These are phyloP conservation scores for Drosophila sp. DNA, from an alignment of 1,140 invertebrate species.

Conservation along the genomic window DNA sequence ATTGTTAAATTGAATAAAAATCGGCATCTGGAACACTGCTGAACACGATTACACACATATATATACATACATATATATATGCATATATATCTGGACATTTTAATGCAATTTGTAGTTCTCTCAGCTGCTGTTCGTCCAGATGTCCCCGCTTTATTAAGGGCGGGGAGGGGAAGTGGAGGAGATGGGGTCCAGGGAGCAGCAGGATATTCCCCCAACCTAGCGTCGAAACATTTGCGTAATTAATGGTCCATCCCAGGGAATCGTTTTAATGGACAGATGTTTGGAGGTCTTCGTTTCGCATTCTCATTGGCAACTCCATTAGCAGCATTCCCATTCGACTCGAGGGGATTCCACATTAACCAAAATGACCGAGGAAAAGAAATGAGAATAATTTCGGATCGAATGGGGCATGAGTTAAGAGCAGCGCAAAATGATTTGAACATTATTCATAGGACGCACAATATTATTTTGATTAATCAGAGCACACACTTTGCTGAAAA, in stretches of 20 bases:
- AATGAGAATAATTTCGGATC: conserved; percentile 6
- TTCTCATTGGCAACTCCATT: conserved; percentile 66
- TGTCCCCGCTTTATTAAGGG: neutral
- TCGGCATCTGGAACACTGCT: conserved; percentile 65
- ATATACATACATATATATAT: neutral
- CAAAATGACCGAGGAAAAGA: conserved; percentile 42
- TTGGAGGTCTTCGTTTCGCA: conserved; percentile 49
- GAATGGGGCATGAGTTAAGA: neutral
- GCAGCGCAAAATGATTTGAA: conserved; percentile 3
- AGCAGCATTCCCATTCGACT: conserved; percentile 56
- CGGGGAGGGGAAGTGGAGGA: neutral
- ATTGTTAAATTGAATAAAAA: conserved; percentile 81
- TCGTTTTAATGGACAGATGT: conserved; percentile 62
- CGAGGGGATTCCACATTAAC: conserved; percentile 55
- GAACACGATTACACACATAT: neutral
- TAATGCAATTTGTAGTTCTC: conserved; percentile 68
- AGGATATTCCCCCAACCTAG: conserved; percentile 6
- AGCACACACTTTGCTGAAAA: neutral
- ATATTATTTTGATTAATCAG: neutral
- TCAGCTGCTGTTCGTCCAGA: neutral
- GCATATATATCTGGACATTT: conserved; percentile 73
- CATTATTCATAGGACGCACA: neutral
- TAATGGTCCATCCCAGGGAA: conserved; percentile 61
- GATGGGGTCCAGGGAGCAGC: neutral
- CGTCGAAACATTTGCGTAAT: conserved; percentile 57